Evolutionary conservation across 2,888 invertebrate genomes (phyloP), one percentile per base, ranked within the genome.

Genomic region (Noctua janthe): DNA sequence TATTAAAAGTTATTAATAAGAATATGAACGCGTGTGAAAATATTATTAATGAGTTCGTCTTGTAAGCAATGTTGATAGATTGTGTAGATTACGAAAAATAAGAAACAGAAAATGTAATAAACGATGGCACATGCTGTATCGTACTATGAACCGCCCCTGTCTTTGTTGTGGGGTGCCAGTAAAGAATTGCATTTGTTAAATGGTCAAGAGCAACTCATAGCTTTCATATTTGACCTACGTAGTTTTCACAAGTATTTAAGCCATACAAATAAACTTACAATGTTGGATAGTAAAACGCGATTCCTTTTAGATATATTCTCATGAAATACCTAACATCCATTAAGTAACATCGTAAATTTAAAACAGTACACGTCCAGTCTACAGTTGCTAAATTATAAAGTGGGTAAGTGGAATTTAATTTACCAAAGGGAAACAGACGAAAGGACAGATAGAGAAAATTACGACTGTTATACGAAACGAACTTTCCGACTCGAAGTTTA

Each of bases 401-500:
- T 82, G 72, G 49, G 49, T 62, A 80, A 83, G 72, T 82, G 72
- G 74, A 89, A 89, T 86, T 86, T 82, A 87, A 86, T 90, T 89
- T 88, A 78, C 74, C 56, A 76, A 82, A 84, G 76, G 81, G 81
- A 88, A 88, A 87, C 81, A 88, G 85, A 88, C 86, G 80, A 85
- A 87, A 81, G 77, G 74, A 82, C 80, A 88, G 89, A 90, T 89
- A 89, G 74, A 86, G 84, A 84, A 91, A 91, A 91, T 90, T 89
- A 89, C 91, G 83, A 85, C 81, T 77, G 81, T 83, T 88, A 49
- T 73, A 78, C 83, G 80, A 78, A 87, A 87, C 76, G 78, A 89
- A 91, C 87, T 91, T 92, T 81, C 87, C 82, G 67, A 78, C 84
- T 84, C 74, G 59, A 83, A 90, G 88, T 91, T 91, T 90, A 90